phyloP scores from a whole-genome alignment of 2,888 invertebrate species.

The Globia sparganii region DNA sequence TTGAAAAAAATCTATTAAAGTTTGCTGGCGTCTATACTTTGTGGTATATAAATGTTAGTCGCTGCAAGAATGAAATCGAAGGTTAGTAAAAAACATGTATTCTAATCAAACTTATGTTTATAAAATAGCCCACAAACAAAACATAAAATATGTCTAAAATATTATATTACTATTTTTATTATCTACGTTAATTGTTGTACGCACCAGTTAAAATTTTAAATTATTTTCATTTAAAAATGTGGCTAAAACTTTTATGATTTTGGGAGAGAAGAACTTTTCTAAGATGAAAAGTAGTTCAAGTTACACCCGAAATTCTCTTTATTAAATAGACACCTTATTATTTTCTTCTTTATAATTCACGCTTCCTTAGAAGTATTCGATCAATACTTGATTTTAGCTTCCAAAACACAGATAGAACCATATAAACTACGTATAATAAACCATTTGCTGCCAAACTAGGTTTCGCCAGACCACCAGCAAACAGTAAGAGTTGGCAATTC shows the following conservation, averaged over 20 bases:
- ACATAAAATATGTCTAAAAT: background rate
- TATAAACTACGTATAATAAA: conserved; percentile 52
- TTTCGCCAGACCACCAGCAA: conserved; percentile 66
- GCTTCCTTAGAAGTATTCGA: background rate
- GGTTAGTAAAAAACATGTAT: background rate
- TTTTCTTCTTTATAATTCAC: background rate
- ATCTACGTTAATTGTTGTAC: background rate
- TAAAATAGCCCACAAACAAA: background rate
- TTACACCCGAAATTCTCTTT: background rate
- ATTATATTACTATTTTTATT: too few relatives aligned
- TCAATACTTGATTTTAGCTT: background rate
- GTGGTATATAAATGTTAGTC: background rate
- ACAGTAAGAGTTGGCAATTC: conserved; percentile 71
- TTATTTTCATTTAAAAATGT: background rate
- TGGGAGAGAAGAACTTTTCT: background rate
- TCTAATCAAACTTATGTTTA: background rate
- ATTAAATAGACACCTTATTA: too few relatives aligned
- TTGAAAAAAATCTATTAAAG: too few relatives aligned
- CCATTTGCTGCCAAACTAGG: conserved; percentile 50
- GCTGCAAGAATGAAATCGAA: background rate
- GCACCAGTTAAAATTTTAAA: background rate
- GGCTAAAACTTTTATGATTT: background rate
- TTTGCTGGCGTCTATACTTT: too few relatives aligned
- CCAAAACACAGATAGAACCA: conserved; percentile 15
- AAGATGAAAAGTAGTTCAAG: background rate